phyloP scores from a whole-genome alignment of 2,113 vertebrate genomes.

The Petrocephalus microphthalmus region DNA sequence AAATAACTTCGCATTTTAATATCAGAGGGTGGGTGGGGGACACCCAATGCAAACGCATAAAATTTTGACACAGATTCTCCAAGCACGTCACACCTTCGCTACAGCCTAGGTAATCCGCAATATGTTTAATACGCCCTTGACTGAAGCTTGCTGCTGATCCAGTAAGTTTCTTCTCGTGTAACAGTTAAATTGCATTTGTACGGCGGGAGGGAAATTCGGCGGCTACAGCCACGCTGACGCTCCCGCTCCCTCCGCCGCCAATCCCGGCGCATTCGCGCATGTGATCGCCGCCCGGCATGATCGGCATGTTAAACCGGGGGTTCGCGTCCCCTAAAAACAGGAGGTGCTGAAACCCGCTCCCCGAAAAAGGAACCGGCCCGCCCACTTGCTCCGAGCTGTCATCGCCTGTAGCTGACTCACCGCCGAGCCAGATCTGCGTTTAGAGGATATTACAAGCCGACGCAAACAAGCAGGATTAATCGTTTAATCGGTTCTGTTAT shows the following conservation, averaged over 20 bases:
- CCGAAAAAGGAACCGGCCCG: background rate
- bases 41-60: too few relatives aligned
- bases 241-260: too few relatives aligned
- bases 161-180: background rate
- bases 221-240: background rate
- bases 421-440: background rate
- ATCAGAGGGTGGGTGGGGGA: too few relatives aligned
- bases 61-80: background rate
- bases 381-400: background rate
- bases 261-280: background rate
- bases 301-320: background rate
- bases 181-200: background rate
- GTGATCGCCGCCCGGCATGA: background rate
- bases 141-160: background rate
- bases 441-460: background rate
- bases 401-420: background rate
- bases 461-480: background rate
- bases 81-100: background rate
- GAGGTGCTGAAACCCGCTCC: background rate
- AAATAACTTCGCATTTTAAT: too few relatives aligned
- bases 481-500: background rate
- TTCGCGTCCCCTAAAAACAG: background rate
- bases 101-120: background rate
- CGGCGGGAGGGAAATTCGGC: background rate
- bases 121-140: background rate